These are phyloP conservation scores for Drosophila nr. medialis DNA, from an alignment of 2,888 invertebrate genomes.

Conservation along the genomic window DNA sequence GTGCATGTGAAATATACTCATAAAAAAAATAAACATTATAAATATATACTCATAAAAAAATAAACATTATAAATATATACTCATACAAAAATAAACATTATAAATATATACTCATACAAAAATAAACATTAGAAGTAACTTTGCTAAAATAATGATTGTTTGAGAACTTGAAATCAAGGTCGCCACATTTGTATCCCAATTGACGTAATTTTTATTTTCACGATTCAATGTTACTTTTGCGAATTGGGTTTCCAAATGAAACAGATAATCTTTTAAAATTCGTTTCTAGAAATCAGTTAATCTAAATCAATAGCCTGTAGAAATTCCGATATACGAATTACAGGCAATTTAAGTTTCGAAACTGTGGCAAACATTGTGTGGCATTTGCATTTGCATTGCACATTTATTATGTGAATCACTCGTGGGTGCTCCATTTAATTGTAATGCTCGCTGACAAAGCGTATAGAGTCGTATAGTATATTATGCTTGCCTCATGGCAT, in stretches of 20 bases:
- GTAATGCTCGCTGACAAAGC: slow-evolving; percentile 1
- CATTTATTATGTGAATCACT: slow-evolving; percentile 9
- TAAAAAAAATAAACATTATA: too few species aligned
- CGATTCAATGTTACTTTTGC: background rate
- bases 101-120: slow-evolving; percentile 3
- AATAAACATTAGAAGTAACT: background rate
- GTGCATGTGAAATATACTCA: slow-evolving; percentile 6
- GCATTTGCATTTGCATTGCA: background rate
- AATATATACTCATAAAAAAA: too few species aligned
- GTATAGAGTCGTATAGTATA: slow-evolving; percentile 5
- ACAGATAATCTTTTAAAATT: background rate
- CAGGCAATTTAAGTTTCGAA: background rate
- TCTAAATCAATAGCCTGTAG: background rate
- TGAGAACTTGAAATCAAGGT: background rate
- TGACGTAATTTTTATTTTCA: background rate
- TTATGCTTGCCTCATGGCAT: slow-evolving; percentile 34
- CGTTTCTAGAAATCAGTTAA: background rate
- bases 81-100: background rate
- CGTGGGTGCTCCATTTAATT: slow-evolving; percentile 16
- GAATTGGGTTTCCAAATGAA: too few species aligned
- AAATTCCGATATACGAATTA: too few species aligned
- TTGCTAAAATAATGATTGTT: background rate
- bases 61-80: too few species aligned
- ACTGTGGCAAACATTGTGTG: background rate
- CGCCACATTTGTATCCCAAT: background rate